A percentile compares a stretch with the other conserved stretches of the same genome.
Evolutionary conservation across 2,888 invertebrate genomes (phyloP).

Genomic region (Agonopterix heracliana): DNA sequence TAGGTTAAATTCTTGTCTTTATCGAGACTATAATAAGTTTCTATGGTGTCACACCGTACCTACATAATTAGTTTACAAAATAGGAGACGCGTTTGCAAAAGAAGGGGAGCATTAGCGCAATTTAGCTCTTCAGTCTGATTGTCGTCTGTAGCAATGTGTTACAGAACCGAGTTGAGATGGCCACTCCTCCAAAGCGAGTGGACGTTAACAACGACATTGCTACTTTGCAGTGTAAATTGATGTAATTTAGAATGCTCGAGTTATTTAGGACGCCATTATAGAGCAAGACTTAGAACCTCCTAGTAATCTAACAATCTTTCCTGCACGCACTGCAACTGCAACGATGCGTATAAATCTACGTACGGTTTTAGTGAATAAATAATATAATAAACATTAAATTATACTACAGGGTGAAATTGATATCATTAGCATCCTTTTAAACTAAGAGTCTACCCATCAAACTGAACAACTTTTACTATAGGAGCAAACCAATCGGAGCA

Average conservation of each 20-base stretch:
- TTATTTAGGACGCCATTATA: constrained; percentile 22
- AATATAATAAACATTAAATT: no score
- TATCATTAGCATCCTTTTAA: no score
- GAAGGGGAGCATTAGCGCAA: constrained; percentile 2
- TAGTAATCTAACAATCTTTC: constrained; percentile 12
- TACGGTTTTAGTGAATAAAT: no score
- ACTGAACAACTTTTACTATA: no score
- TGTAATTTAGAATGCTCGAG: constrained; percentile 19
- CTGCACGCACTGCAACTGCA: not conserved
- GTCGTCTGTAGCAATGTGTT: constrained; percentile 19
- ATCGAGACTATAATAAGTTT: no score
- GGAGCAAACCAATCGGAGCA: no score
- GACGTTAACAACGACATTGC: not conserved
- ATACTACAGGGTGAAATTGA: no score
- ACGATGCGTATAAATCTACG: not conserved
- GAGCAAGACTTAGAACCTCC: constrained; percentile 16
- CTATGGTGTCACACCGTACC: no score
- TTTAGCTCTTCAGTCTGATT: constrained; percentile 24
- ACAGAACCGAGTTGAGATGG: constrained; percentile 5
- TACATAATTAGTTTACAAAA: no score
- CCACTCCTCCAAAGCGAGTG: not conserved
- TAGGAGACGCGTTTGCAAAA: no score
- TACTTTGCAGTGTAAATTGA: constrained; percentile 9
- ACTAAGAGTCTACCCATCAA: no score
- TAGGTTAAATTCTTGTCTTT: no score